Evolutionary conservation across 1,140 invertebrate genomes (phyloP), one percentile per base, ranked within the genome.

Genomic region (Augochlora pura): DNA sequence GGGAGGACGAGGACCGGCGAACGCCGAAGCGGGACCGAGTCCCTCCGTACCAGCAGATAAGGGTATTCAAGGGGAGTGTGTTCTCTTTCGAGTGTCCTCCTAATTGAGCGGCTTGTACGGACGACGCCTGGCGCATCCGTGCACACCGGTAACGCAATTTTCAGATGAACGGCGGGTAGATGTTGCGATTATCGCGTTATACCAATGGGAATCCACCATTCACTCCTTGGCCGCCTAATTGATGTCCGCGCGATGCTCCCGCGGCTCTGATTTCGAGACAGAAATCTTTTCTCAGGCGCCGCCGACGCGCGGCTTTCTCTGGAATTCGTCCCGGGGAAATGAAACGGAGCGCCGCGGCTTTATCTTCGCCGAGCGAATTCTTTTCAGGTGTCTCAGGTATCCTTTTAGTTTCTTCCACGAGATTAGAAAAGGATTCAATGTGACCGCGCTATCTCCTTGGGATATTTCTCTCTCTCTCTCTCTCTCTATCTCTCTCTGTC

Each of bases 81-180:
- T 46, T 76, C 72, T 74, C 84, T 85, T 90, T 84, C 84, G 82
- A 88, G 81, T 83, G 82, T 77, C 66, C 77, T 27, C 80, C 86
- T 90, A 90, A 90, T 91, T 90, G 85, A 88, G 84, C 82, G 80
- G 77, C 82, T 75, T 83, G 81, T 66, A 73, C 77, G 60, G 79
- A 60, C 42, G 63, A 14, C 14, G 59, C 69, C 42, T 49, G 39
- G 39, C 62, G 70, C 49, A 80, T 76, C 60, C 46, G 65, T 54
- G 32, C 42, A 54, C 62, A 49, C 23, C 54, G 57, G n/a, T 21
- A 54, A 23, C 7, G 54, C 75, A 70, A 82, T 82, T 77, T 57
- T 54, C 46, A 46, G 38, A 49, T 62, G 66, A 60, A 81, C 54
- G 42, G 42, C 65, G 32, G 38, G 27, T n/a, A n/a, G 64, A 73